phyloP scores from a whole-genome alignment of 2,113 vertebrate genomes.

The Paracanthobrama guichenoti region DNA sequence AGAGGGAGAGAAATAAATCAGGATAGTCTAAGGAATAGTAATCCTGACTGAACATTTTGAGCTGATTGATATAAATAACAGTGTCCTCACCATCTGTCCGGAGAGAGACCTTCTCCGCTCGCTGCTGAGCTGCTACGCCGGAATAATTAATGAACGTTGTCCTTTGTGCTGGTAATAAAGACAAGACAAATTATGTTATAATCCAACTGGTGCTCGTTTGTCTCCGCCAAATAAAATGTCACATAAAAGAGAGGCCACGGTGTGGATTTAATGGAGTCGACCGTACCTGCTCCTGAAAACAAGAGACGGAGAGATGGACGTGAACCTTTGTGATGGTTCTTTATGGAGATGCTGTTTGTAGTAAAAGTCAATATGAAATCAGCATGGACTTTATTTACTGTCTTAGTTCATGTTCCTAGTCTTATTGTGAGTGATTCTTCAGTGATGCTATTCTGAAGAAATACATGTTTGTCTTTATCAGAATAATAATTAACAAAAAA shows the following conservation, averaged over 20 bases:
- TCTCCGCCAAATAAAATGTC: conserved; percentile 99
- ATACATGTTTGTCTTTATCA: not conserved
- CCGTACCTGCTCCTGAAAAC: conserved; percentile 91
- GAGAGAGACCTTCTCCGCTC: conserved; percentile 99
- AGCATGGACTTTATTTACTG: not conserved
- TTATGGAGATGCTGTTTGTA: not conserved
- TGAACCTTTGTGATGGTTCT: not conserved
- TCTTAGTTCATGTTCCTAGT: not conserved
- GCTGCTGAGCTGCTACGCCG: conserved; percentile 97
- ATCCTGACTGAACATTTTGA: conserved; percentile 99
- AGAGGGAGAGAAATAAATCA: conserved; percentile 96
- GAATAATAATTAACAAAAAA: not conserved
- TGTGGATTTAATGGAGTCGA: conserved; percentile 97
- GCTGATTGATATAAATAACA: conserved; percentile 99
- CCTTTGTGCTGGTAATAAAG: conserved; percentile 99
- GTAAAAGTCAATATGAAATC: conserved; percentile 5
- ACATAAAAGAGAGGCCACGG: conserved; percentile 98
- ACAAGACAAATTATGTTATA: conserved; percentile 99
- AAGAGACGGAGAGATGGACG: conserved; percentile 59
- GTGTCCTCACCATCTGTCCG: conserved; percentile 99
- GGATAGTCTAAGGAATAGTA: conserved; percentile 98
- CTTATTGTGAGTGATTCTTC: not conserved
- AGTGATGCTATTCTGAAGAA: not conserved
- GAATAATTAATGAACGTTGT: conserved; percentile 99
- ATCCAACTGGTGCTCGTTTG: conserved; percentile 99